These are phyloP conservation scores for Dolichallabes microphthalmus DNA, from an alignment of 2,113 vertebrate species.

Conservation along the genomic window DNA sequence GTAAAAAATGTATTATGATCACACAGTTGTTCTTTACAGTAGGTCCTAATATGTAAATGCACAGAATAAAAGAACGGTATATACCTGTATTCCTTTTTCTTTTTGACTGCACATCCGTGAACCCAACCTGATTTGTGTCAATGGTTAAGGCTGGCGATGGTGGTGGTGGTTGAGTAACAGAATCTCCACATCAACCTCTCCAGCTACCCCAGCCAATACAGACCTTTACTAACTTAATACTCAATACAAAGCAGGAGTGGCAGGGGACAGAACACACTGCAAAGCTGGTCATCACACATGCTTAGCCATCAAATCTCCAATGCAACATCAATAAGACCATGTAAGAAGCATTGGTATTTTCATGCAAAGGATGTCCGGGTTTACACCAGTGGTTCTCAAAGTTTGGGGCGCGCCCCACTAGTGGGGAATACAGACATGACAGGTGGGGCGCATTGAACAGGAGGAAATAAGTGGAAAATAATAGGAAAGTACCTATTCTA, in stretches of 20 bases:
- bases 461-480: no score
- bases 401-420: no score
- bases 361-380: neutral
- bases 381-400: no score
- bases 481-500: no score
- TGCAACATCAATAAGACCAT: neutral
- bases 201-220: neutral
- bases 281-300: neutral
- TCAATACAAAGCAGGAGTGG: conserved; percentile 14
- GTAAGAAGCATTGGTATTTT: neutral
- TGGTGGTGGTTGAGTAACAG: neutral
- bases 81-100: neutral
- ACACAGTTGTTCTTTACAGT: neutral
- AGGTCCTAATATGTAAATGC: neutral
- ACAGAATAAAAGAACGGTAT: neutral
- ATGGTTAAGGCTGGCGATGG: neutral
- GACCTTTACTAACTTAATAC: conserved; percentile 8
- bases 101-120: neutral
- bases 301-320: neutral
- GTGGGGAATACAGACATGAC: no score
- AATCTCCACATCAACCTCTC: no score
- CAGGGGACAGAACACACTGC: conserved; percentile 23
- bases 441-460: no score
- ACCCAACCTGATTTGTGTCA: neutral
- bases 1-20: neutral